A percentile compares a stretch with the other conserved stretches of the same genome.
These are phyloP conservation scores for Atta colombica DNA, from an alignment of 1,140 invertebrate genomes.

Conservation along the genomic window DNA sequence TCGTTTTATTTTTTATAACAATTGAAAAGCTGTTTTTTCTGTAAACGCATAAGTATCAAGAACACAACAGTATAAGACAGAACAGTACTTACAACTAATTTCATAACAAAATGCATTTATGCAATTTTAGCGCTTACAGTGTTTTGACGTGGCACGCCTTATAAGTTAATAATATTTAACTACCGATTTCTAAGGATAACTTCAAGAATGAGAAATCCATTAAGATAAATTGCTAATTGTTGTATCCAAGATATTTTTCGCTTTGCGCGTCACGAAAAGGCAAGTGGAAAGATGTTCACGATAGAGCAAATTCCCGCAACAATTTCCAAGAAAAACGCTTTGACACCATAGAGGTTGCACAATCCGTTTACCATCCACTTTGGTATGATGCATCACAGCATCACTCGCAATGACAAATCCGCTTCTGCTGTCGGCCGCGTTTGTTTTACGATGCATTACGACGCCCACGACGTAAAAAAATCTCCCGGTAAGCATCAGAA, in stretches of 20 bases:
- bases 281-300: background rate
- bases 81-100: too few species aligned
- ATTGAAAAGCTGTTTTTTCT: too few species aligned
- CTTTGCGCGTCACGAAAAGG: background rate
- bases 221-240: background rate
- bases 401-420: conserved; percentile 68
- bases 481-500: conserved; percentile 25
- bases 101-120: too few species aligned
- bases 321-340: conserved; percentile 74
- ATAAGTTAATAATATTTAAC: background rate
- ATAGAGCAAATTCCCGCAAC: conserved; percentile 62
- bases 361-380: conserved; percentile 73
- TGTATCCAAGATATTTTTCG: background rate
- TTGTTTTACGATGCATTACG: conserved; percentile 61
- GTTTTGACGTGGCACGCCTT: too few species aligned
- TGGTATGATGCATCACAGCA: conserved; percentile 63
- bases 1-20: background rate
- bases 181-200: background rate
- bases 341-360: conserved; percentile 57
- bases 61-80: too few species aligned
- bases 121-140: too few species aligned
- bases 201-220: background rate
- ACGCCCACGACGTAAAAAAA: conserved; percentile 15
- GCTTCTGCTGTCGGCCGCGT: conserved; percentile 54
- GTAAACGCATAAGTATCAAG: too few species aligned